Base-by-base conservation (phyloP, 1,140 invertebrate genomes). In the Homarus americanus region DNA sequence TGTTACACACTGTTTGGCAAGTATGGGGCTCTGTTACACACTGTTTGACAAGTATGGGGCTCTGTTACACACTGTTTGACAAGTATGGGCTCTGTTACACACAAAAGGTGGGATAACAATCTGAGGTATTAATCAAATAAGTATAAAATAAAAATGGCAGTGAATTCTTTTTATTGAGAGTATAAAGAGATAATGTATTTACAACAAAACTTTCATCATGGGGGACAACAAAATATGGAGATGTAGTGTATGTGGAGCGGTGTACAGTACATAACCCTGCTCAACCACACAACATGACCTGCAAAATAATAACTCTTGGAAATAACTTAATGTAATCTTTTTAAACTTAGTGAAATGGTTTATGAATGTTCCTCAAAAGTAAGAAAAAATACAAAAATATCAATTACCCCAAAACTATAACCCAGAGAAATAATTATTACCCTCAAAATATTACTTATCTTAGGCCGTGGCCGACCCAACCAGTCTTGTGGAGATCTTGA, bases 341-440 rank as follows among this genome's bases (percentile, higher is more conserved):
- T 32, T 7, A 32, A 32, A 69, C n/a, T 32, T 69, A 69, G 32
- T 0, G 9, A 32, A 1, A 9, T 32, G 4, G 24, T 69, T 69
- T 69, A 24, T 32, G 24, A 69, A 69, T 69, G 5, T 24, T 32
- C 32, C 24, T 69, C 63, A 69, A 9, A 69, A 69, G 63, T 69
- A 69, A 69, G 63, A 69, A 69, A 69, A 69, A 69, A 69, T 32
- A 69, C 28, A 32, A 69, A 58, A 58, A 58, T 58, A 58, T 58
- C 32, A 69, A 69, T 69, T 9, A 69, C 7, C 28, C 5, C 10
- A 69, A 69, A 69, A 69, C 63, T 69, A 58, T 58, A 69, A 69
- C 24, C 3, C 32, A 28, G n/a, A 69, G 63, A 69, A 32, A 69
- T 69, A 5, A 28, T 28, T 28, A 69, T 69, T 32, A 69, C 12